Conservation (phyloP, 2,888 invertebrate genomes). For the Callyntrura guangdongensis region DNA sequence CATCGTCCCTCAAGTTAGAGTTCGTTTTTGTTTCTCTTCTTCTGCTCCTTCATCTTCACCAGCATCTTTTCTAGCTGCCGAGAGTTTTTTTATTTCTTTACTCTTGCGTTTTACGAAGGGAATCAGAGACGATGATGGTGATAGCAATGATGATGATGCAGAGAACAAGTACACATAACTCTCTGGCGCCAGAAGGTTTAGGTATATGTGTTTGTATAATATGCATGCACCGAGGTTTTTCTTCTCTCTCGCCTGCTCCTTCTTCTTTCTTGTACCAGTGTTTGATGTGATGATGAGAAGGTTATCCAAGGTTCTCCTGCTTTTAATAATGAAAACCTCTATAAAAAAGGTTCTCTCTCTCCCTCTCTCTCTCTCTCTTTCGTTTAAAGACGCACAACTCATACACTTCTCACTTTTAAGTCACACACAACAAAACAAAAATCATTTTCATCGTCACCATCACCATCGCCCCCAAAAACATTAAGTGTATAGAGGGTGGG, state of each 20-base stretch:
- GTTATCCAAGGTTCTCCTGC: conserved; percentile 74
- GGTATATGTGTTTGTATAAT: conserved; percentile 51
- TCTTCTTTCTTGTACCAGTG: conserved; percentile 39
- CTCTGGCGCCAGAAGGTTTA: conserved; percentile 76
- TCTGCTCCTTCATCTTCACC: conserved; percentile 30
- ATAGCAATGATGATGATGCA: conserved; percentile 25
- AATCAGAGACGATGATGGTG: conserved; percentile 46
- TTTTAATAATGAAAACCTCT: conserved; percentile 71
- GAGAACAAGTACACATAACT: conserved; percentile 75
- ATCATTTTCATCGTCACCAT: conserved; percentile 24
- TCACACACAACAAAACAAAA: conserved; percentile 31
- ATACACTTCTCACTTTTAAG: conserved; percentile 9
- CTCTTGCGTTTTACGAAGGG: conserved; percentile 49
- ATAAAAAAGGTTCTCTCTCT: conserved; percentile 61
- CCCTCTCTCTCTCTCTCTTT: conserved; percentile 37
- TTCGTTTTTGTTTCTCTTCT: conserved; percentile 4
- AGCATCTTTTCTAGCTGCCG: background rate
- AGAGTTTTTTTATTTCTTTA: conserved; percentile 51
- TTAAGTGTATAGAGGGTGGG: conserved; percentile 63
- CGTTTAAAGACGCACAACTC: conserved; percentile 32
- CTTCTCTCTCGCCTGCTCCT: conserved; percentile 1
- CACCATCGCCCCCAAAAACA: conserved; percentile 8
- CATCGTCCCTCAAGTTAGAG: conserved; percentile 45
- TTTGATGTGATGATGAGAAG: conserved; percentile 39
- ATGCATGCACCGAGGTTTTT: conserved; percentile 41